Evolutionary conservation across 2,888 invertebrate species (phyloP).

Genomic region (Caenorhabditis sp.): DNA sequence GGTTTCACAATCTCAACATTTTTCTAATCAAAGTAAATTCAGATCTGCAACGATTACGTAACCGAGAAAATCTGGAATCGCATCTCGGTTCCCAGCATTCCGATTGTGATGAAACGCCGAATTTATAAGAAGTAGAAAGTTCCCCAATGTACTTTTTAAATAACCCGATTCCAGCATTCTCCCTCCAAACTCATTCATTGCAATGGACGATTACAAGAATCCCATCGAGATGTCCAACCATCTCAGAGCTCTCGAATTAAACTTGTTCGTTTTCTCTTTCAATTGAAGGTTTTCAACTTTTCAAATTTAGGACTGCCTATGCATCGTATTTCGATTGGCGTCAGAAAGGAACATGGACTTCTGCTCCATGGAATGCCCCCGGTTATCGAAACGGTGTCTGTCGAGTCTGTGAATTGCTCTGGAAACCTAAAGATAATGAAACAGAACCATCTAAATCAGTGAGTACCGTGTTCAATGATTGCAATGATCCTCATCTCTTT

Average conservation of each 20-base stretch:
- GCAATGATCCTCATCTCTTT: background rate
- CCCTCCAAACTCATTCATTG: conserved; percentile 79
- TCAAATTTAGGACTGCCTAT: conserved; percentile 72
- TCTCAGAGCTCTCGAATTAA: conserved; percentile 66
- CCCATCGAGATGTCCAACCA: conserved; percentile 78
- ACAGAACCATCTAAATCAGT: conserved; percentile 26
- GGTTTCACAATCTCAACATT: background rate
- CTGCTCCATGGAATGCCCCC: conserved; percentile 79
- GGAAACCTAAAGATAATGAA: conserved; percentile 60
- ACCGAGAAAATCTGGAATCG: conserved; percentile 81
- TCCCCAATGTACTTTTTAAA: background rate
- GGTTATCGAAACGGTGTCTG: conserved; percentile 78
- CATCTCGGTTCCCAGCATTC: conserved; percentile 73
- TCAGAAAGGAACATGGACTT: conserved; percentile 75
- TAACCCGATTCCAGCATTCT: conserved; percentile 67
- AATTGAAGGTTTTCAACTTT: background rate
- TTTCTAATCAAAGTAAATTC: background rate
- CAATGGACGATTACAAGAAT: conserved; percentile 79
- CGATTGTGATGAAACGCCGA: conserved; percentile 79
- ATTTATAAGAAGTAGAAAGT: conserved; percentile 68
- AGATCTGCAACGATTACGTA: conserved; percentile 81
- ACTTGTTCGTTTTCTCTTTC: conserved; percentile 46
- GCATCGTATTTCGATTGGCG: conserved; percentile 81
- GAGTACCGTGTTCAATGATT: background rate
- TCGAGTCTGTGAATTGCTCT: conserved; percentile 71